These are phyloP conservation scores for Neocrepidodera transversa DNA, from an alignment of 2,888 invertebrate species.

Conservation along the genomic window DNA sequence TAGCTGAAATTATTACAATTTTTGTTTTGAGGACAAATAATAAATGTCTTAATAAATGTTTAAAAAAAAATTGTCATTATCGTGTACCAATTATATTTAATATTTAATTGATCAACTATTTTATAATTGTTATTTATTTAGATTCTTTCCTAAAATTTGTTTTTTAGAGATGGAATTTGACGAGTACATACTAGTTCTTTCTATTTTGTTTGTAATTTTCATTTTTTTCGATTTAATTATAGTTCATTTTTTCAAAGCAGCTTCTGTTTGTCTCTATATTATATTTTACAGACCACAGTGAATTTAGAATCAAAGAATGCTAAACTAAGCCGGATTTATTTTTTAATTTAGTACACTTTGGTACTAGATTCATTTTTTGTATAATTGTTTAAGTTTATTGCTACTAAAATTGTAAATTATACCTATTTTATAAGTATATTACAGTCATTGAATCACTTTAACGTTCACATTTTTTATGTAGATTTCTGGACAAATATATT, in stretches of 20 bases:
- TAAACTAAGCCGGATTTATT: conserved; percentile 21
- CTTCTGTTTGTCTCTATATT: conserved; percentile 30
- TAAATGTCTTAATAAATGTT: conserved; percentile 40
- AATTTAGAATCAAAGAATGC: conserved; percentile 23
- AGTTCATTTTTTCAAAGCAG: conserved; percentile 41
- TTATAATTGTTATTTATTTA: conserved; percentile 47
- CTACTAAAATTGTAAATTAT: conserved; percentile 42
- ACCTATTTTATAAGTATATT: conserved; percentile 42
- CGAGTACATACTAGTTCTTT: conserved; percentile 46
- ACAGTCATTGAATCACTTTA: conserved; percentile 46
- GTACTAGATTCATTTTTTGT: conserved; percentile 19
- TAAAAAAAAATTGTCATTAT: conserved; percentile 34
- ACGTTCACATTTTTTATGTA: conserved; percentile 54
- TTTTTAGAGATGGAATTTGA: conserved; percentile 44
- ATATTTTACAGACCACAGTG: conserved; percentile 19
- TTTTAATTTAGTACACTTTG: conserved; percentile 26
- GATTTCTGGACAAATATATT: conserved; percentile 56
- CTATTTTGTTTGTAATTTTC: conserved; percentile 34
- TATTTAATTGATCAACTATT: conserved; percentile 38
- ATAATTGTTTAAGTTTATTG: conserved; percentile 20
- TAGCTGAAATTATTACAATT: conserved; percentile 24
- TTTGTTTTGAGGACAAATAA: conserved; percentile 32
- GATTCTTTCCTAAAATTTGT: conserved; percentile 36
- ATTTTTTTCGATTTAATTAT: conserved; percentile 25
- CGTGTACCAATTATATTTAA: conserved; percentile 34